These are phyloP conservation scores for Eriosoma lanigerum DNA, from an alignment of 1,140 invertebrate genomes.

Conservation along the genomic window DNA sequence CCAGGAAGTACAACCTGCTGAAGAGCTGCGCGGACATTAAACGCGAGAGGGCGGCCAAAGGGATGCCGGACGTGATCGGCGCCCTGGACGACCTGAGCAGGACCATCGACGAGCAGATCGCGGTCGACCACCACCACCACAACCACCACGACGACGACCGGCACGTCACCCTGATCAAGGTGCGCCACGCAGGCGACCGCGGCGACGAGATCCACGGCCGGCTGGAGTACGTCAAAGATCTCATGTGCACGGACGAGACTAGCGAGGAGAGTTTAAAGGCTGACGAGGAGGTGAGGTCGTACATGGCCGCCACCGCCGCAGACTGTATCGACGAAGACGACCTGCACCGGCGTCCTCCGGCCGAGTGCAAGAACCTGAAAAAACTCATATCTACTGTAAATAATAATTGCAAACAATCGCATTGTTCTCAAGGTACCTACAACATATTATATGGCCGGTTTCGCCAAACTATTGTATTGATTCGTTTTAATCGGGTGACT, in stretches of 20 bases:
- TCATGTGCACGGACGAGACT: conserved; percentile 53
- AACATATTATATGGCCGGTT: too few species aligned
- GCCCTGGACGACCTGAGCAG: conserved; percentile 54
- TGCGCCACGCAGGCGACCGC: background rate
- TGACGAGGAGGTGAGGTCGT: conserved; percentile 55
- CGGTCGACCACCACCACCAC: conserved; percentile 36
- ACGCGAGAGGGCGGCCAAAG: background rate
- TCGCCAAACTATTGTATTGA: too few species aligned
- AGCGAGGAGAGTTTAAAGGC: conserved; percentile 55
- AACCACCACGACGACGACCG: background rate
- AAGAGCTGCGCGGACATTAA: conserved; percentile 19
- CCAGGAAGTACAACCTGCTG: background rate
- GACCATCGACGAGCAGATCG: conserved; percentile 54
- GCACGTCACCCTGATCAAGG: conserved; percentile 36
- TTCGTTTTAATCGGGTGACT: background rate
- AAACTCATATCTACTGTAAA: conserved; percentile 39
- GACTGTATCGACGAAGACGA: conserved; percentile 53
- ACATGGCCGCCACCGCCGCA: conserved; percentile 54
- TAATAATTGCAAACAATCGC: conserved; percentile 12
- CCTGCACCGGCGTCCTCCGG: background rate
- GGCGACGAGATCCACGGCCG: conserved; percentile 24
- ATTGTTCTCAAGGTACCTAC: conserved; percentile 35
- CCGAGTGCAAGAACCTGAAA: conserved; percentile 23
- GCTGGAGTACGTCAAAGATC: conserved; percentile 52
- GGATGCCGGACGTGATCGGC: conserved; percentile 52